phyloP scores from a whole-genome alignment of 2,797 vertebrate species.

The Epinephelus awoara region DNA sequence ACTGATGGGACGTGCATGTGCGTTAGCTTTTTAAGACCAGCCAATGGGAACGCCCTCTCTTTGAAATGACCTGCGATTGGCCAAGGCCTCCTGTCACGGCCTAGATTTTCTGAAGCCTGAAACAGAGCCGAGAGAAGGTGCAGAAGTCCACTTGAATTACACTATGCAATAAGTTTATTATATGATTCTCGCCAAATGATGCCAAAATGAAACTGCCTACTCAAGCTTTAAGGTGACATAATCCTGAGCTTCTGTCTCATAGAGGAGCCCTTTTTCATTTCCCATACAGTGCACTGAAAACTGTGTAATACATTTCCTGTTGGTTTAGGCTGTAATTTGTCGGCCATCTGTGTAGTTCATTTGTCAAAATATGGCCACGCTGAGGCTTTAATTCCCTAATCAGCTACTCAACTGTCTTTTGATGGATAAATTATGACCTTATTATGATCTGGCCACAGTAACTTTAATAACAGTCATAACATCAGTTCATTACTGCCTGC shows the following conservation, averaged over 20 bases:
- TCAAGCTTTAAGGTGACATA: too few relatives aligned
- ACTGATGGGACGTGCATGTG: too few relatives aligned
- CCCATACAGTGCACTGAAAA: not conserved
- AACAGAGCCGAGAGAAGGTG: too few relatives aligned
- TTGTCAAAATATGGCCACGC: conserved; percentile 1
- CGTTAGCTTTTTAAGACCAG: too few relatives aligned
- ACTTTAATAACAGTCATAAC: conserved; percentile 10
- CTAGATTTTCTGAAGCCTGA: too few relatives aligned
- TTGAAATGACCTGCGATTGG: too few relatives aligned
- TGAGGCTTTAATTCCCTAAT: conserved; percentile 11
- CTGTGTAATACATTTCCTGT: not conserved
- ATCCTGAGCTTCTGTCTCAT: not conserved
- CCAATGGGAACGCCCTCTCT: too few relatives aligned
- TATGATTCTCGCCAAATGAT: too few relatives aligned
- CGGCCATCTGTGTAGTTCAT: not conserved
- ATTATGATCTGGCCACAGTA: not conserved
- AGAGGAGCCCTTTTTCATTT: not conserved
- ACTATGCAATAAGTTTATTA: too few relatives aligned
- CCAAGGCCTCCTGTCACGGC: too few relatives aligned
- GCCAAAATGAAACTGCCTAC: too few relatives aligned
- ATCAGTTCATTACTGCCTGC: conserved; percentile 13
- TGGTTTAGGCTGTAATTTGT: not conserved
- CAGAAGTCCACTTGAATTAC: too few relatives aligned
- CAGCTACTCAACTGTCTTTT: conserved; percentile 7
- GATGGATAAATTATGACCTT: conserved; percentile 5